Evolutionary conservation across 1,140 invertebrate genomes (phyloP), one percentile per base, ranked within the genome.

Genomic region (Battus philenor): DNA sequence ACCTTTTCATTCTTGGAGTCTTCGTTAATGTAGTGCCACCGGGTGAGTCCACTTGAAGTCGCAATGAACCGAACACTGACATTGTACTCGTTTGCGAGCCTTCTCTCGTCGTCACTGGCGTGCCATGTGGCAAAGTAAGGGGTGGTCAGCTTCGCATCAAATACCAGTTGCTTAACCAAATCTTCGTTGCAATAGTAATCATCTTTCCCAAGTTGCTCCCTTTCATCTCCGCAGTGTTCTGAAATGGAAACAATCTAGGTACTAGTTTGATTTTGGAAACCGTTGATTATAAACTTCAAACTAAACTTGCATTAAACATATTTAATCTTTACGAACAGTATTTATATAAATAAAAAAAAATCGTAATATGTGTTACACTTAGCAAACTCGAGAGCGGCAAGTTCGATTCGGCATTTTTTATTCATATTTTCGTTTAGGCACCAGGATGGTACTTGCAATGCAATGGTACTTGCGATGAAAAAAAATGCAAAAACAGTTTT

Each of bases 101-200:
- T 80, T n/a, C 65, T 75, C 31, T 89, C 82, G 29, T 85, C 74
- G 0, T 87, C 68, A 7, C 86, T 87, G 5, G 86, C 81, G 1
- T 87, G 77, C 87, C 90, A 91, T 10, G 79, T 75, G 22, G 88
- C 86, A 49, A 93, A 96, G 47, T 90, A 91, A 1, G 88, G 88
- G 29, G 93, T 89, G 0, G 94, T 94, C 0, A 93, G 89, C 71
- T 92, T 93, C 0, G 95, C 95, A 71, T 97, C 96, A 68, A 97
- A 96, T 2, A 97, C 90, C 9, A 97, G 76, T 47, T 94, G 87
- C 50, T 96, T 91, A 32, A 97, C 91, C 17, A 97, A 78, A 59
- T 97, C 93, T 68, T 92, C 91, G 64, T 97, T 96, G 65, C 93
- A 95, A 36, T 94, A 94, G 58, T 94, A 94, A 59, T 92, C 91